A percentile compares a stretch with the other conserved stretches of the same genome.
These are phyloP conservation scores for Leucophenga maculata DNA, from an alignment of 2,888 invertebrate genomes.

Conservation along the genomic window DNA sequence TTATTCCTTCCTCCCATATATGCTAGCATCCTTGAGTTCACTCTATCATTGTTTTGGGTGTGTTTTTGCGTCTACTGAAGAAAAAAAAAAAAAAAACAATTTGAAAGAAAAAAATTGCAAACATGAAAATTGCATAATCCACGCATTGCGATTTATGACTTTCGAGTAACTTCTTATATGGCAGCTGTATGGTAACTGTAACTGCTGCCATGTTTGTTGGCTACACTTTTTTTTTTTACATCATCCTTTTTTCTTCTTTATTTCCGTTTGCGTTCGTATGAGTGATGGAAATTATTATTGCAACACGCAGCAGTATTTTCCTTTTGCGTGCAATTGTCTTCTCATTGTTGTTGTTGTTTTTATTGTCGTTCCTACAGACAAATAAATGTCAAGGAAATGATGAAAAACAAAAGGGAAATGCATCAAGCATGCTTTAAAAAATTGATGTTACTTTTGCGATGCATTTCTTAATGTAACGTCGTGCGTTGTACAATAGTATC, in stretches of 20 bases:
- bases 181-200: constrained; percentile 10
- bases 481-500: too few relatives aligned
- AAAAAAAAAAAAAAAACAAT: background rate
- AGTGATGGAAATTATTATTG: constrained; percentile 53
- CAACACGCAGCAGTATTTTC: constrained; percentile 14
- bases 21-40: too few relatives aligned
- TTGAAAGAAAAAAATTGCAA: constrained; percentile 42
- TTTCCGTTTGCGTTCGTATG: constrained; percentile 35
- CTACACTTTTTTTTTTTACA: too few relatives aligned
- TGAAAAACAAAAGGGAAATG: constrained; percentile 47
- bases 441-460: background rate
- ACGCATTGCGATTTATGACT: constrained; percentile 68
- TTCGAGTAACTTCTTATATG: constrained; percentile 39
- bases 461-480: background rate
- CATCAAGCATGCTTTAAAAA: constrained; percentile 38
- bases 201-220: constrained; percentile 32
- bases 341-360: background rate
- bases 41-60: too few relatives aligned
- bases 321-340: background rate
- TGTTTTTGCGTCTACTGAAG: background rate
- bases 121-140: constrained; percentile 65
- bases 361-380: constrained; percentile 17
- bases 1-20: background rate
- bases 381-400: constrained; percentile 59
- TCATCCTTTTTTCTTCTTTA: background rate